phyloP scores from a whole-genome alignment of 2,797 vertebrate genomes.

The Catamblyrhynchus diadema region DNA sequence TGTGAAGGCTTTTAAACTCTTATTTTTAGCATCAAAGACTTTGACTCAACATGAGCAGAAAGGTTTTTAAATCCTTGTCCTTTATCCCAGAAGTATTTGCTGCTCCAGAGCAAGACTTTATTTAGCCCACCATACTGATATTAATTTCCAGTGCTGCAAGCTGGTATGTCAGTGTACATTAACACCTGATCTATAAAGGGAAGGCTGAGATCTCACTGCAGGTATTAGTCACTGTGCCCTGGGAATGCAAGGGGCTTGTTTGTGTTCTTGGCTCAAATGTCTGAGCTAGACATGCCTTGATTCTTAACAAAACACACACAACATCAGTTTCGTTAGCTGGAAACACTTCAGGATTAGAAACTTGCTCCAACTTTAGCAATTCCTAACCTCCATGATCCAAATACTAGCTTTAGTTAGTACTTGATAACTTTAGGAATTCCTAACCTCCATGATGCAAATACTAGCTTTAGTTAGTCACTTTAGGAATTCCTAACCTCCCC shows the following conservation, averaged over 20 bases:
- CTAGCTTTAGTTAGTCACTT: background rate
- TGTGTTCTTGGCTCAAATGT: slow-evolving; percentile 58
- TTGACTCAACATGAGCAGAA: slow-evolving; percentile 70
- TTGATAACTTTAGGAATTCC: background rate
- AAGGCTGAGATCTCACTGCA: slow-evolving; percentile 72
- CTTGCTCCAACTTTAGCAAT: background rate
- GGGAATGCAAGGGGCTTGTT: slow-evolving; percentile 58
- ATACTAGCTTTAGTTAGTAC: background rate
- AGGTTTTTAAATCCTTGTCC: slow-evolving; percentile 70
- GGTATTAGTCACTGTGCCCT: slow-evolving; percentile 72
- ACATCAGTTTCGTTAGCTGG: slow-evolving; percentile 2
- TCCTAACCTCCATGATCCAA: background rate
- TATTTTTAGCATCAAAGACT: slow-evolving; percentile 68
- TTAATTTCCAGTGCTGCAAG: slow-evolving; percentile 76
- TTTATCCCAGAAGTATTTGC: slow-evolving; percentile 53
- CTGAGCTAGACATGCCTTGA: slow-evolving; percentile 49
- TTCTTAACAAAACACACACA: slow-evolving; percentile 69
- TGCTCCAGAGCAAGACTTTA: slow-evolving; percentile 67
- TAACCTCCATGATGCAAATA: background rate
- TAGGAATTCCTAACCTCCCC: background rate
- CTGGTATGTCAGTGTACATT: slow-evolving; percentile 77
- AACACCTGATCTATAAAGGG: slow-evolving; percentile 83
- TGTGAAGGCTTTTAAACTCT: slow-evolving; percentile 24
- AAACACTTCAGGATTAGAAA: slow-evolving; percentile 5
- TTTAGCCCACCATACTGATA: slow-evolving; percentile 68